A percentile compares a stretch with the other conserved stretches of the same genome.
phyloP scores from a whole-genome alignment of 2,113 vertebrate genomes.

The Phylloscopus trochilus region DNA sequence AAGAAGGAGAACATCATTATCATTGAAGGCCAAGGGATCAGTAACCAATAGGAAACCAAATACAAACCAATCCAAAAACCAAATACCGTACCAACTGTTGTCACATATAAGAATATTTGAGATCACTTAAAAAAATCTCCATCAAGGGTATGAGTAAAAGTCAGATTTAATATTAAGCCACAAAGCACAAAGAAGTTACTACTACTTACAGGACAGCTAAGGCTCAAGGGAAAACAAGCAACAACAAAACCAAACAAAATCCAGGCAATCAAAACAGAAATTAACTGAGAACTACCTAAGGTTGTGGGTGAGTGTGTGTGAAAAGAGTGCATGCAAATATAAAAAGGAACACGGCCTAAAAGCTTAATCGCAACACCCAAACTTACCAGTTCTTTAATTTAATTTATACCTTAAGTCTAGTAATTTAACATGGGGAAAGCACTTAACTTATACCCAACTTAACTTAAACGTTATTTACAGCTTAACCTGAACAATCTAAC shows the following conservation, averaged over 20 bases:
- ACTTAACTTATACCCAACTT: not conserved
- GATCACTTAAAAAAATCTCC: not conserved
- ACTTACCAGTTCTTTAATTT: not conserved
- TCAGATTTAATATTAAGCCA: not conserved
- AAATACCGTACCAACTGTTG: not conserved
- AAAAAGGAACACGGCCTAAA: not conserved
- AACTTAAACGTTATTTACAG: not conserved
- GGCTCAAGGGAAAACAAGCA: not conserved
- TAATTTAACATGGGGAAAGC: not conserved
- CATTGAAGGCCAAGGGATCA: not conserved
- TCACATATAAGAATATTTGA: not conserved
- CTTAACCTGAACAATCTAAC: too few relatives aligned
- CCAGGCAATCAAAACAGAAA: not conserved
- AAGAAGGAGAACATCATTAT: not conserved
- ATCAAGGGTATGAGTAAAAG: not conserved
- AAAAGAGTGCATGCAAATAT: not conserved
- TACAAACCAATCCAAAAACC: not conserved
- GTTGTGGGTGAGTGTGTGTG: not conserved
- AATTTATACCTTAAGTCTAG: too few relatives aligned
- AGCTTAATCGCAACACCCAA: not conserved
- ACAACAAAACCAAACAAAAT: not conserved
- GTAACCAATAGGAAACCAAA: not conserved
- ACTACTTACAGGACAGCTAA: too few relatives aligned
- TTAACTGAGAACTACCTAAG: too few relatives aligned
- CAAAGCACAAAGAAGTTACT: too few relatives aligned